These are phyloP conservation scores for Platyura marginata DNA, from an alignment of 1,140 invertebrate species.

Conservation along the genomic window DNA sequence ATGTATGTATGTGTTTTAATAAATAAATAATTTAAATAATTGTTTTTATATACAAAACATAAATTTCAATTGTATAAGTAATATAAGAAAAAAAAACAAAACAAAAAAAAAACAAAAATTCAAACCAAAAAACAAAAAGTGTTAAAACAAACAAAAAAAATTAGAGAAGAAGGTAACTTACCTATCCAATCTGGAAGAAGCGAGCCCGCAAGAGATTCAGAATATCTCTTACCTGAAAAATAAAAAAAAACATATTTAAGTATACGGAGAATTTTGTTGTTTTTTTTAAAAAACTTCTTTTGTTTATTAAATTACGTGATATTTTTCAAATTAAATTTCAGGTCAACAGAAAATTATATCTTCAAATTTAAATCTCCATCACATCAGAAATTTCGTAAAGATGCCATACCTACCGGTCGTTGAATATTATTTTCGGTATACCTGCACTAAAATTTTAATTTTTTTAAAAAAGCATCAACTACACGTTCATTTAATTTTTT, in stretches of 20 bases:
- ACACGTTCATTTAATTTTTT: no score
- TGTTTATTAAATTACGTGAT: no score
- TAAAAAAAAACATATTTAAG: conserved; percentile 4
- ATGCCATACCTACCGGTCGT: no score
- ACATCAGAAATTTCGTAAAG: no score
- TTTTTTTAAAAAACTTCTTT: background rate
- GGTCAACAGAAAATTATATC: no score
- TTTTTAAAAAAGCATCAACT: no score
- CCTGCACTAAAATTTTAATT: no score
- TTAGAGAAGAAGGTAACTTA: conserved; percentile 17
- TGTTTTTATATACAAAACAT: background rate
- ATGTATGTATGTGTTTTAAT: no score
- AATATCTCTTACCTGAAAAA: conserved; percentile 25
- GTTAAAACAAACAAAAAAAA: conserved; percentile 12
- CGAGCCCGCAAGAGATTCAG: conserved; percentile 27
- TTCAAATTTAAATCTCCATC: no score
- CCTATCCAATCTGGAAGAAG: conserved; percentile 26
- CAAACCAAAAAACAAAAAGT: conserved; percentile 11
- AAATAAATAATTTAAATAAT: no score
- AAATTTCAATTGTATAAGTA: background rate
- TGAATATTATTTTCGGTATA: no score
- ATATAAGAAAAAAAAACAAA: background rate
- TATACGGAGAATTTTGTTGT: background rate
- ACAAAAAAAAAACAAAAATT: conserved; percentile 9
- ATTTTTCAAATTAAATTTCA: no score